Evolutionary conservation across 92 coral and sea anemone genomes (phyloP), one percentile per base, ranked within the genome.

Genomic region (Phenganax subtilis): DNA sequence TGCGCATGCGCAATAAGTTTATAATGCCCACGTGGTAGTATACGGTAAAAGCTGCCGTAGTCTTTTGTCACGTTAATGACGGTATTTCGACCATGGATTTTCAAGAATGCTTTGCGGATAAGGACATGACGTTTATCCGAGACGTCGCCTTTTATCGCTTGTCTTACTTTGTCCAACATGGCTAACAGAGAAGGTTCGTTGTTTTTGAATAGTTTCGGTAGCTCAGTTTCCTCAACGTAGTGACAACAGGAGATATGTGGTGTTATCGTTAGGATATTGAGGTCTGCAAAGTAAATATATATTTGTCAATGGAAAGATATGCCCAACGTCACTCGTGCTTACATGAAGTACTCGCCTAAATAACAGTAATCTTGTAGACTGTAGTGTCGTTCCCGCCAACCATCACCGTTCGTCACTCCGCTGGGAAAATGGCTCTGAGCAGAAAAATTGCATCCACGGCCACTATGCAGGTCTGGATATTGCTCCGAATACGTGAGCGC

Each of bases 361-460:
- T 92, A 92, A 0, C 96, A 89, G 83, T 90, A 92, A 82, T 96
- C 99, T 70, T 96, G 94, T 91, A 96, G 89, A 7, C 97, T 92
- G 87, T 87, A 96, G 20, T 77, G 86, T n/a, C 85, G 85, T n/a
- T 87, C 88, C 59, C 84, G 89, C 97, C 92, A 92, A 12, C 77
- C 82, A 15, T 85, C 90, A 8, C 99, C 97, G 83, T 89, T 88
- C 10, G 86, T 83, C 8, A 90, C 78, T 7, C 99, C 99, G 81
- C 83, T 29, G 10, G 82, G 76, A 71, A 92, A 96, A 76, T 83
- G 83, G 52, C 8, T 51, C 0, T 79, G 80, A 8, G 54, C 73
- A 9, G 91, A 71, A 57, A 86, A 84, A 68, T 87, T 87, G 72
- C 99, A 96, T 14, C 96, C 90, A 51, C 62, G 85, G 54, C 99